Evolutionary conservation across 2,113 vertebrate genomes (phyloP).

Genomic region (Anarhynchus alexandrinus): DNA sequence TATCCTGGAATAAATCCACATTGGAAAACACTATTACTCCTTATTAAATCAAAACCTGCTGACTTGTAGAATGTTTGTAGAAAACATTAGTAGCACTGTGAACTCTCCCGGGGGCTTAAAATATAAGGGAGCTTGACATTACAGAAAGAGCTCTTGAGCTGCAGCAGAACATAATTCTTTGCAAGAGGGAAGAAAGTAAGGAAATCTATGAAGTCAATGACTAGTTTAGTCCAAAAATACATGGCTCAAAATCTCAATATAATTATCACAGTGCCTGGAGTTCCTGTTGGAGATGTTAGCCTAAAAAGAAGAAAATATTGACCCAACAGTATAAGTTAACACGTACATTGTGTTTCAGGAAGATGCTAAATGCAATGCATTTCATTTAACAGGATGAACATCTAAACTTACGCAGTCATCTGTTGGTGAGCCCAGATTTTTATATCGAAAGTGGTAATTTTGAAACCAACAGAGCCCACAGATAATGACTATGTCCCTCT

Average conservation of each 20-base stretch:
- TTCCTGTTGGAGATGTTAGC: neutral
- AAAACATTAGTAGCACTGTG: neutral
- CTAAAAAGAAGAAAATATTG: neutral
- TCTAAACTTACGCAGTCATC: neutral
- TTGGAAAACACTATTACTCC: neutral
- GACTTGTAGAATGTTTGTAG: neutral
- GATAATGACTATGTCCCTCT: neutral
- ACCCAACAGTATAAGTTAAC: neutral
- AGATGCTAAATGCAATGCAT: neutral
- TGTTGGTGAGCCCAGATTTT: neutral
- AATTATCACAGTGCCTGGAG: neutral
- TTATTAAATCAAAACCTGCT: constrained; percentile 4
- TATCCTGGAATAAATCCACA: neutral
- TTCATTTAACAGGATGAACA: neutral
- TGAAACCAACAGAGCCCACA: neutral
- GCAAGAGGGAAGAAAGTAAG: neutral
- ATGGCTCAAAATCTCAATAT: neutral
- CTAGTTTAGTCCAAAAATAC: neutral
- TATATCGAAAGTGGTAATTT: neutral
- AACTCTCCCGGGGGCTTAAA: neutral
- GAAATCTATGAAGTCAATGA: constrained; percentile 7
- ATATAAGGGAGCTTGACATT: neutral
- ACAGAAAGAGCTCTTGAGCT: neutral
- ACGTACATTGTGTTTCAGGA: neutral
- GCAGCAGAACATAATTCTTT: constrained; percentile 9